These are phyloP conservation scores for Tenodera sinensis DNA, from an alignment of 2,888 invertebrate species.

Conservation along the genomic window DNA sequence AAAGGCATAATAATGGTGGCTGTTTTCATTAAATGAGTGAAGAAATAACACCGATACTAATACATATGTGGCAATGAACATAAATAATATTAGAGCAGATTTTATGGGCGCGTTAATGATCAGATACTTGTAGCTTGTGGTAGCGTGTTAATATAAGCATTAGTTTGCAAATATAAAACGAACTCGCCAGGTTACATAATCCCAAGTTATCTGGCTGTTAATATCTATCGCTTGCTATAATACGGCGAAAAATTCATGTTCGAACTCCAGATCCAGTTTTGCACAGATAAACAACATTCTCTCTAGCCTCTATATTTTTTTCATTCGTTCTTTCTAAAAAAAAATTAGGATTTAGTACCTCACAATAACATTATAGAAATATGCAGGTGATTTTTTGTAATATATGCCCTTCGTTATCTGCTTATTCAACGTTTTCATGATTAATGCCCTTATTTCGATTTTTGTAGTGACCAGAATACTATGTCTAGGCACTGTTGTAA, in stretches of 20 bases:
- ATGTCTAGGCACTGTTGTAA: too few species aligned
- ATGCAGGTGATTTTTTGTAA: too few species aligned
- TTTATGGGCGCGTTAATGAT: background rate
- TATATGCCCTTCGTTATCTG: too few species aligned
- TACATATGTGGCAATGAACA: background rate
- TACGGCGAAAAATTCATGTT: background rate
- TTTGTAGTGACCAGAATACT: too few species aligned
- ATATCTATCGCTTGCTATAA: background rate
- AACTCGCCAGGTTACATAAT: background rate
- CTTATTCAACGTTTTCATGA: too few species aligned
- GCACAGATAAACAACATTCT: background rate
- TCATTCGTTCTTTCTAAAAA: too few species aligned
- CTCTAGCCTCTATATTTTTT: background rate
- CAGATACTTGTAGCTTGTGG: background rate
- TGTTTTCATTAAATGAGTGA: too few species aligned
- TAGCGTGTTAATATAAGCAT: background rate
- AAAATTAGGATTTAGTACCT: too few species aligned
- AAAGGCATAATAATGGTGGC: too few species aligned
- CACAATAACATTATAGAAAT: too few species aligned
- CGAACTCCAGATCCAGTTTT: background rate
- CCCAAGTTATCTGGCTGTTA: background rate
- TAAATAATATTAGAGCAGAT: background rate
- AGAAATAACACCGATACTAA: too few species aligned
- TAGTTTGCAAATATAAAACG: background rate
- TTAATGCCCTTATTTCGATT: too few species aligned